These are phyloP conservation scores for Ameiurus melas DNA, from an alignment of 2,113 vertebrate genomes.

Conservation along the genomic window DNA sequence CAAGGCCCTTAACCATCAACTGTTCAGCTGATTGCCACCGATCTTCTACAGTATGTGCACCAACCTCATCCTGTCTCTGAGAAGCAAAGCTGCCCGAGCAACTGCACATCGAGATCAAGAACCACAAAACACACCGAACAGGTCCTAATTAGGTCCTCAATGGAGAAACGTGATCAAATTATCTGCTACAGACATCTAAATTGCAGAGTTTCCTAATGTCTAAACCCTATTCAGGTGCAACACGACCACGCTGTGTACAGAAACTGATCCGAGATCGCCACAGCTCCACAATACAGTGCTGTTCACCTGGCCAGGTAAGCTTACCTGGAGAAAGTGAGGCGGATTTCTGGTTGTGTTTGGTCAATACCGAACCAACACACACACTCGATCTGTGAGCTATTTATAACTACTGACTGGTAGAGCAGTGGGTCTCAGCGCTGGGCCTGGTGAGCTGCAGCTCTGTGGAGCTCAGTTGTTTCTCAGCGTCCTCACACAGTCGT, in stretches of 20 bases:
- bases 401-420: not conserved
- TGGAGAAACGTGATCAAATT: conserved; percentile 19
- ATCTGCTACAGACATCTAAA: conserved; percentile 21
- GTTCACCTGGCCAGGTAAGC: conserved; percentile 36
- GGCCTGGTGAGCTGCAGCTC: not conserved
- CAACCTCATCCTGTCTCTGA: not conserved
- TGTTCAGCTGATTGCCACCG: not conserved
- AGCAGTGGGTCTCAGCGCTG: not conserved
- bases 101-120: not conserved
- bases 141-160: conserved; percentile 21
- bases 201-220: not conserved
- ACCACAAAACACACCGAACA: conserved; percentile 19
- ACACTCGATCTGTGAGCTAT: not conserved
- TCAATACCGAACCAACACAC: not conserved
- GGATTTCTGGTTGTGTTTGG: not conserved
- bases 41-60: not conserved
- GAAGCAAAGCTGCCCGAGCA: not conserved
- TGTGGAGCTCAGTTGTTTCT: not conserved
- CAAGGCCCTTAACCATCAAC: no score
- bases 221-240: conserved; percentile 27
- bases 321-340: conserved; percentile 33
- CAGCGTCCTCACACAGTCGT: not conserved
- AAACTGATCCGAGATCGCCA: not conserved
- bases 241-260: not conserved
- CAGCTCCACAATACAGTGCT: conserved; percentile 25